These are phyloP conservation scores for Cheilosia urbana DNA, from an alignment of 2,888 invertebrate species.

Conservation along the genomic window DNA sequence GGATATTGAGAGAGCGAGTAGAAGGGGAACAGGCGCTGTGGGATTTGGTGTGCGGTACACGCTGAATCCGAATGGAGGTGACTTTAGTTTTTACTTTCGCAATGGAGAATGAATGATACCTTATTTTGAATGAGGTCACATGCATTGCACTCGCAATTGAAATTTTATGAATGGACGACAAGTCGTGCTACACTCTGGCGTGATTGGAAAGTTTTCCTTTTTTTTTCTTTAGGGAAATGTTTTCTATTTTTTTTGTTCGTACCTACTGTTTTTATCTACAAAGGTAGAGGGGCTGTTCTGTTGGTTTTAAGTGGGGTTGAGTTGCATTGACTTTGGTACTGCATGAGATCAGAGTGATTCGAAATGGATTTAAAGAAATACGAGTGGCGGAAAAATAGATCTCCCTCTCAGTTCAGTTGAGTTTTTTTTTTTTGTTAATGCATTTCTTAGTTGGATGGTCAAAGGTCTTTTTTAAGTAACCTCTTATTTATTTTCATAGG, in stretches of 20 bases:
- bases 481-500: no score
- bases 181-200: constrained; percentile 25
- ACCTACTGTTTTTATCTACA: not conserved
- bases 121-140: constrained; percentile 61
- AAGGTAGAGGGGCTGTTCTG: not conserved
- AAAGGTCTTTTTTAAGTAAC: no score
- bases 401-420: no score
- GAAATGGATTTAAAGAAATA: not conserved
- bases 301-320: not conserved
- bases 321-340: constrained; percentile 5
- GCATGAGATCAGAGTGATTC: not conserved
- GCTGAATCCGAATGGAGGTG: constrained; percentile 9
- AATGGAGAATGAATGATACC: constrained; percentile 45
- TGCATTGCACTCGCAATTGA: constrained; percentile 55
- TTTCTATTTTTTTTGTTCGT: not conserved
- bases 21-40: not conserved
- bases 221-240: not conserved
- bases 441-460: no score
- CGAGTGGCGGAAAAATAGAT: not conserved
- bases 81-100: constrained; percentile 35
- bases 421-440: no score
- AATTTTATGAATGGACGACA: constrained; percentile 52
- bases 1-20: constrained; percentile 25
- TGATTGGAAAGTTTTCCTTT: constrained; percentile 34
- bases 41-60: not conserved